A percentile compares a stretch with the other conserved stretches of the same genome.
phyloP scores from a whole-genome alignment of 2,888 invertebrate species.

The Ischnus inquisitorius region DNA sequence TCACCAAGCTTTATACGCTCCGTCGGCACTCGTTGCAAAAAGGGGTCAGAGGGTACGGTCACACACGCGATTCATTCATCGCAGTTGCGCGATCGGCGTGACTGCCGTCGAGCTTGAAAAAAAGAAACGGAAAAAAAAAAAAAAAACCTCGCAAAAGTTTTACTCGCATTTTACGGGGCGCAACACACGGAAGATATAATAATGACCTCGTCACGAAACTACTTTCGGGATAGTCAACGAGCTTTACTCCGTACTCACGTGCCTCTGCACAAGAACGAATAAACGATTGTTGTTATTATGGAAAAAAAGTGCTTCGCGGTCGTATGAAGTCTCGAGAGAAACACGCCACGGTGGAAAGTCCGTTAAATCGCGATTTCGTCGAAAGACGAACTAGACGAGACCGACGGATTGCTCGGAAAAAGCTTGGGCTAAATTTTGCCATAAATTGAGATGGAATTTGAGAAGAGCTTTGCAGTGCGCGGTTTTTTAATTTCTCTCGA shows the following conservation, averaged over 20 bases:
- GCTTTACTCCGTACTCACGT: not conserved
- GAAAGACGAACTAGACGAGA: too few species aligned
- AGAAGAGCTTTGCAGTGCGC: too few species aligned
- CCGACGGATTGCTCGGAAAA: too few species aligned
- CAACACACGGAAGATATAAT: not conserved
- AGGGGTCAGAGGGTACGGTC: constrained; percentile 40
- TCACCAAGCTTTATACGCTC: constrained; percentile 40
- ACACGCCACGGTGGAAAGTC: too few species aligned
- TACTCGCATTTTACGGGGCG: constrained; percentile 9
- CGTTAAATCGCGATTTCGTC: too few species aligned
- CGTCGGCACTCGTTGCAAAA: constrained; percentile 23
- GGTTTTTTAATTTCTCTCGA: too few species aligned
- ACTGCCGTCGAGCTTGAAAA: constrained; percentile 3
- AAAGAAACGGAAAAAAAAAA: not conserved
- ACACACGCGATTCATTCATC: constrained; percentile 65
- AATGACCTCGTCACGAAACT: constrained; percentile 30
- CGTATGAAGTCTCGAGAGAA: not conserved
- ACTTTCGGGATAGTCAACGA: not conserved
- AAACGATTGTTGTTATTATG: not conserved
- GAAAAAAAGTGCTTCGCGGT: not conserved
- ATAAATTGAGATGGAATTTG: too few species aligned
- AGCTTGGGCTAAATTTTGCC: too few species aligned
- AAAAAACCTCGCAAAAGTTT: constrained; percentile 38
- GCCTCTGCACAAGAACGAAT: not conserved
- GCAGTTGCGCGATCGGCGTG: constrained; percentile 12